Evolutionary conservation across 1,140 invertebrate genomes (phyloP).

Genomic region (Brachionus plicatilis): DNA sequence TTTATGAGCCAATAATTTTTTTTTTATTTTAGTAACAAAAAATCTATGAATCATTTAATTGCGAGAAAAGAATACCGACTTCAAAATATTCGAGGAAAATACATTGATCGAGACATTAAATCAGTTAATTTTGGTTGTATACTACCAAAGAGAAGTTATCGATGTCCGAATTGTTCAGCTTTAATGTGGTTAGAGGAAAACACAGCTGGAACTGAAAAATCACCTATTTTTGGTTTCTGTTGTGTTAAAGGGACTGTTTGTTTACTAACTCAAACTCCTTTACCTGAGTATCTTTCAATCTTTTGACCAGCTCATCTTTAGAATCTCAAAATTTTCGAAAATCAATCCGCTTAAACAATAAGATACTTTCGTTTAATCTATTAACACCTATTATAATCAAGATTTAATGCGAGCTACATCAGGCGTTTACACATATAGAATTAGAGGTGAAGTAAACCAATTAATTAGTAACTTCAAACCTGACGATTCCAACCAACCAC

Average conservation of each 20-base stretch:
- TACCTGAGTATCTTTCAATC: background rate
- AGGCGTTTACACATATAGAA: constrained; percentile 3
- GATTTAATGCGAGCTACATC: background rate
- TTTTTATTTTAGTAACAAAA: no score
- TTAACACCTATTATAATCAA: background rate
- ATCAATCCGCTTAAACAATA: background rate
- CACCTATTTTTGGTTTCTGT: background rate
- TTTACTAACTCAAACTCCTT: background rate
- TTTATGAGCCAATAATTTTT: no score
- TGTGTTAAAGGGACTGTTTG: background rate
- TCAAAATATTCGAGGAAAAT: background rate
- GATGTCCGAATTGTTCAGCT: background rate
- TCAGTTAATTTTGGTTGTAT: background rate
- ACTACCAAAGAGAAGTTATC: background rate
- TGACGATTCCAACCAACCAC: background rate
- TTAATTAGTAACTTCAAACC: background rate
- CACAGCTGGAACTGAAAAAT: background rate
- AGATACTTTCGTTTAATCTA: background rate
- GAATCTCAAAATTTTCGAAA: background rate
- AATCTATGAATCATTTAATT: no score
- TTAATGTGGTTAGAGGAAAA: background rate
- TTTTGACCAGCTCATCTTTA: background rate
- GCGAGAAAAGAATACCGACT: no score
- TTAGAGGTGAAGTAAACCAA: background rate
- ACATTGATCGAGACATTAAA: background rate